Evolutionary conservation across 2,888 invertebrate genomes (phyloP).

Genomic region (Dromius quadrimaculatus): DNA sequence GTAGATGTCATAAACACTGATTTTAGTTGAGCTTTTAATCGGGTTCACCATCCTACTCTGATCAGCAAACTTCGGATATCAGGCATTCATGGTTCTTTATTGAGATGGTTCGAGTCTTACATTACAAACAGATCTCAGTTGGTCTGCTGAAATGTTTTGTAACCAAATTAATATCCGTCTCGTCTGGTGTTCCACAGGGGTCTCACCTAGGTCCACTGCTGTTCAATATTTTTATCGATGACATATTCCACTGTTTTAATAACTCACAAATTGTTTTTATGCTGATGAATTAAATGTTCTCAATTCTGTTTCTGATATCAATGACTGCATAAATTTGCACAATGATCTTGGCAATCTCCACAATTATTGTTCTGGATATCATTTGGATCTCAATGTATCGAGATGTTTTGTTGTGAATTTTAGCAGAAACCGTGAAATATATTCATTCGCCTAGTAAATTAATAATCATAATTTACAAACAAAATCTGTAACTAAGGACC

Average conservation of each 20-base stretch:
- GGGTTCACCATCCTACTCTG: no score
- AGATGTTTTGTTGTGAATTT: not conserved
- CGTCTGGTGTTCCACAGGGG: constrained; percentile 55
- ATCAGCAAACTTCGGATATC: constrained; percentile 51
- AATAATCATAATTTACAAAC: not conserved
- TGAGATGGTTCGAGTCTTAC: constrained; percentile 53
- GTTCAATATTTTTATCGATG: no score
- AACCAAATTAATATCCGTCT: constrained; percentile 36
- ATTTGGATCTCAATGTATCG: not conserved
- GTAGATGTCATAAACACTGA: constrained; percentile 54
- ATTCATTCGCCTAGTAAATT: not conserved
- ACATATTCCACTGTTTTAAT: not conserved
- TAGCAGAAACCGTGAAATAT: not conserved
- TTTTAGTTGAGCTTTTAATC: no score
- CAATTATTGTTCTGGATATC: not conserved
- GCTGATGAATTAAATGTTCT: not conserved
- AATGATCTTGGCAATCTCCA: not conserved
- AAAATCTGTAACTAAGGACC: not conserved
- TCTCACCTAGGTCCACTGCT: no score
- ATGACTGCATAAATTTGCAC: not conserved
- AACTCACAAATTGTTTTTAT: not conserved
- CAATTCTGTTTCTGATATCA: not conserved
- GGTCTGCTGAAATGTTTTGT: constrained; percentile 42
- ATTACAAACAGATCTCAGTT: constrained; percentile 45
- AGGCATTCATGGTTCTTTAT: constrained; percentile 50